These are phyloP conservation scores for Gadopsis marmoratus DNA, from an alignment of 2,797 vertebrate species.

Conservation along the genomic window DNA sequence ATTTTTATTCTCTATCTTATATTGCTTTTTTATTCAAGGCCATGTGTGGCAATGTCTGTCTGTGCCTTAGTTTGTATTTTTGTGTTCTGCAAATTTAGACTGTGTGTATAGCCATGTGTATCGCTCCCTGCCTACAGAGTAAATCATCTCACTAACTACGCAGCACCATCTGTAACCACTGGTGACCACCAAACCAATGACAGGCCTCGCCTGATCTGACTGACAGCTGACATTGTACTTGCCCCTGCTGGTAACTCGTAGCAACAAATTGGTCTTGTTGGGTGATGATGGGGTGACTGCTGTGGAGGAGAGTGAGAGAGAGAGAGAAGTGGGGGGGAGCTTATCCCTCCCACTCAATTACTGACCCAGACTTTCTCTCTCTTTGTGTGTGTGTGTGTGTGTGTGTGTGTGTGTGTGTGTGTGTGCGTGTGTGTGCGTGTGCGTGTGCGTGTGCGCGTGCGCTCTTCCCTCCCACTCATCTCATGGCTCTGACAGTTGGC, in stretches of 20 bases:
- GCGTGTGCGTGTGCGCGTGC: neutral
- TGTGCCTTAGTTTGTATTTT: slow-evolving; percentile 11
- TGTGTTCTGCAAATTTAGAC: slow-evolving; percentile 35
- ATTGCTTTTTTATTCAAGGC: slow-evolving; percentile 76
- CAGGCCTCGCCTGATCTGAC: slow-evolving; percentile 47
- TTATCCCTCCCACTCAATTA: slow-evolving; percentile 77
- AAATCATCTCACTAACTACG: slow-evolving; percentile 65
- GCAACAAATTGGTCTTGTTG: slow-evolving; percentile 73
- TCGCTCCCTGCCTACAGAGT: slow-evolving; percentile 15
- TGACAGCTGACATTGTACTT: slow-evolving; percentile 71
- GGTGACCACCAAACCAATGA: slow-evolving; percentile 58
- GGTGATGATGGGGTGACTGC: slow-evolving; percentile 68
- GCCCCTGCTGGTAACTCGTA: slow-evolving; percentile 60
- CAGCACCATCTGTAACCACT: slow-evolving; percentile 47
- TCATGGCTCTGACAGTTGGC: slow-evolving; percentile 65
- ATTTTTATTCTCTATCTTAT: slow-evolving; percentile 81
- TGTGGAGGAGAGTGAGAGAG: slow-evolving; percentile 16
- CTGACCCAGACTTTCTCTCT: slow-evolving; percentile 54
- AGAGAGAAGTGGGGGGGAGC: slow-evolving; percentile 10
- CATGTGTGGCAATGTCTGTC: slow-evolving; percentile 42
- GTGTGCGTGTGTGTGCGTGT: slow-evolving; percentile 16
- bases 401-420: neutral
- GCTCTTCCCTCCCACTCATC: slow-evolving; percentile 37
- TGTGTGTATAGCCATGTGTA: neutral
- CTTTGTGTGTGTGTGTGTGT: slow-evolving; percentile 40